Base-by-base conservation (phyloP, 2,888 invertebrate species). In the Pteria penguin region DNA sequence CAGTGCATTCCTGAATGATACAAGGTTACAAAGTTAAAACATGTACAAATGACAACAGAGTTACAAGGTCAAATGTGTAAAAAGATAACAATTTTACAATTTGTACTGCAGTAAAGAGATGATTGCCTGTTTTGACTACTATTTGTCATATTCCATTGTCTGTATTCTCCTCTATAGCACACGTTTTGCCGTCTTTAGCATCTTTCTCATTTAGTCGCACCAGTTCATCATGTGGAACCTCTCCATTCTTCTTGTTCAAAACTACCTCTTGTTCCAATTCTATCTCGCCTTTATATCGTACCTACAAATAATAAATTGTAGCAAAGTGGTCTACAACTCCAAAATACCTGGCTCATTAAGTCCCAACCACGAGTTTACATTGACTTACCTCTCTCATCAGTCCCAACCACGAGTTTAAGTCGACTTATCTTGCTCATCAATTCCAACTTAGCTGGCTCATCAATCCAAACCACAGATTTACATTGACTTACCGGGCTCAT, bases 161-260 rank as follows among this genome's bases (percentile, higher is more conserved):
- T n/a, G n/a, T n/a, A n/a, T 61, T 61, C 4, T n/a, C 31, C 32
- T 61, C 32, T 61, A 61, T n/a, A 29, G 61, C 32, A 14, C 32
- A 31, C 0, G 32, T 33, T 54, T 54, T 22, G 32, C 33, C 32
- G n/a, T 61, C 61, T 29, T 31, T 61, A 8, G 22, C 61, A 2
- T 27, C 32, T 61, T 18, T 61, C 22, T 31, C 45, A 45, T 65
- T 36, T 26, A 36, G 26, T 8, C 45, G 45, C 18, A 45, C 45
- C 18, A 45, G 18, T 45, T 45, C 45, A 8, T 45, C 45, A 14
- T 45, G 8, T 18, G 45, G 45, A 14, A 45, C 18, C 8, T 18
- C 45, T 45, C 45, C 1, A 18, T 45, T 18, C 18, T 45, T 45
- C 45, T 45, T 18, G 18, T 45, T 45, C 45, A 18, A 18, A 14